phyloP scores from a whole-genome alignment of 1,140 invertebrate species.

The Drosophila dunni region DNA sequence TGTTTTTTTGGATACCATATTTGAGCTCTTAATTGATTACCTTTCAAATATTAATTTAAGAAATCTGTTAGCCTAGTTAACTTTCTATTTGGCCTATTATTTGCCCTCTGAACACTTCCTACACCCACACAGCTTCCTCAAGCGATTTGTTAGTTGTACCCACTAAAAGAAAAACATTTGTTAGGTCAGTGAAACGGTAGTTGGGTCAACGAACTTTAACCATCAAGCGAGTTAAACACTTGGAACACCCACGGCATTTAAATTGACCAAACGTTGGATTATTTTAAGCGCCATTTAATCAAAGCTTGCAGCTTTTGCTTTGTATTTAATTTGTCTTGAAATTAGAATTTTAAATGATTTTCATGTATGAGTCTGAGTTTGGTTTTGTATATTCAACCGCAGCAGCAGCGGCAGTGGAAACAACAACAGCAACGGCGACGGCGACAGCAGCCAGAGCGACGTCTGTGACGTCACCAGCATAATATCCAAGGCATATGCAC shows the following conservation, averaged over 20 bases:
- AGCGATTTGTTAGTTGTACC: background rate
- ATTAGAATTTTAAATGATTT: slow-evolving; percentile 81
- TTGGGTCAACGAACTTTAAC: slow-evolving; percentile 39
- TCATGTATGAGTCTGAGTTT: slow-evolving; percentile 42
- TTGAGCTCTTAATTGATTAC: background rate
- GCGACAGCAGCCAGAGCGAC: slow-evolving; percentile 29
- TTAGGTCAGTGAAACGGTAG: slow-evolving; percentile 6
- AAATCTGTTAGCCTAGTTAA: background rate
- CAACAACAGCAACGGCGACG: slow-evolving; percentile 18
- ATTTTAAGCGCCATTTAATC: slow-evolving; percentile 80
- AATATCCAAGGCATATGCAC: slow-evolving; percentile 77
- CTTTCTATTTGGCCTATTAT: slow-evolving; percentile 13
- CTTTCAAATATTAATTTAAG: background rate
- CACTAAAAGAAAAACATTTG: slow-evolving; percentile 24
- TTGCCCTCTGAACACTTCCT: slow-evolving; percentile 1
- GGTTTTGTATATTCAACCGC: slow-evolving; percentile 69
- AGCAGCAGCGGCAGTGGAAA: slow-evolving; percentile 12
- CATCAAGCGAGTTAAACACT: slow-evolving; percentile 9
- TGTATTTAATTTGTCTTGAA: slow-evolving; percentile 81
- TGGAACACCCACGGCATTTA: slow-evolving; percentile 63
- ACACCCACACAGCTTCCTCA: slow-evolving; percentile 18
- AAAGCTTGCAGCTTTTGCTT: slow-evolving; percentile 67
- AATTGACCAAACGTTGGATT: slow-evolving; percentile 64
- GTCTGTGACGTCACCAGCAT: slow-evolving; percentile 75
- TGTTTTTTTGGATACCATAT: background rate